Base-by-base conservation (phyloP, 2,797 vertebrate species). In the Hephaestus fuliginosus region DNA sequence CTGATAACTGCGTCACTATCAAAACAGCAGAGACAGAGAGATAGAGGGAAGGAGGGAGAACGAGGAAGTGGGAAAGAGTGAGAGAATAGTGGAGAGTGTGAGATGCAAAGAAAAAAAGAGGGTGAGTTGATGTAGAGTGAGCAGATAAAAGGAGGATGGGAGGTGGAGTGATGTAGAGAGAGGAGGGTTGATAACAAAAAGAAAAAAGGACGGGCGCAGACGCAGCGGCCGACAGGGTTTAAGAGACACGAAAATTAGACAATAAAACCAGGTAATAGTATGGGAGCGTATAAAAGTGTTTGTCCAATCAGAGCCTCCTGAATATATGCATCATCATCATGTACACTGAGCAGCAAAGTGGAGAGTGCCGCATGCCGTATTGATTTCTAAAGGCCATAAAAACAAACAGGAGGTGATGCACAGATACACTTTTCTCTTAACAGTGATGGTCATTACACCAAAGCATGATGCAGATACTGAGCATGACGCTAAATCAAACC, bases 1-100 rank as follows among this genome's bases (percentile, higher is more conserved):
- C 90, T 90, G 92, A 93, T 94, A 95, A 93, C 92, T 94, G 94
- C 80, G 88, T 93, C 93, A 93, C 94, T 90, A 92, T 92, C 90
- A 95, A 94, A 93, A 94, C 91, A 91, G 86, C 80, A 90, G 55
- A 73, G 75, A 60, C 56, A 69, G 56, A 53, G 44, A 52, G 70
- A 70, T 49, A 55, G 44, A 70, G 52, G 52, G 68, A 69, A 41
- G 22, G 57, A 46, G 56, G 5, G 25, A 71, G 56, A 72, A 51
- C 20, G 73, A 81, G 76, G 49, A 44, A 70, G 76, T 44, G 70
- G 63, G 62, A 70, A 76, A 20, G 39, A 78, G 73, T 33, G 66
- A 51, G 74, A 83, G 74, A 87, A 20, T 57, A 80, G 84, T 49
- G 56, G 46, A 70, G 52, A 84, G 79, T 72, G 83, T 74, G 78